Base-by-base conservation (phyloP, 2,113 vertebrate genomes). In the Spermophilus dauricus region DNA sequence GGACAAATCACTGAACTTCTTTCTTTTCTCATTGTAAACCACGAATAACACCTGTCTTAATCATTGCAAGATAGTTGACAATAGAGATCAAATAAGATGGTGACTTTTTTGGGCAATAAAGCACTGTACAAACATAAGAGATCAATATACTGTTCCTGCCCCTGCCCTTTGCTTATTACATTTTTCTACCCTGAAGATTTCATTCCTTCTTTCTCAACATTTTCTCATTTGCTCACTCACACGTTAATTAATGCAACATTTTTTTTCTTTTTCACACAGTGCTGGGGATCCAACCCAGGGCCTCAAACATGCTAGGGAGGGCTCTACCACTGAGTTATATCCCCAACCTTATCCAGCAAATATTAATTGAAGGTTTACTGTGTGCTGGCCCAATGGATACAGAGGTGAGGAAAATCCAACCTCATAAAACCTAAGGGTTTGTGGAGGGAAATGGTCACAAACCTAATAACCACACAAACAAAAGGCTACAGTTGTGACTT, bases 181-280 rank as follows among this genome's bases (percentile, higher is more conserved):
- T 56, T 75, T 90, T 30, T 5, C 5, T 1, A 30, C 22, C 32
- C 48, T 24, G 17, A 48, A n/a, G 48, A 34, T 34, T 10, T 67
- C 69, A 32, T 63, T 39, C 24, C 61, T 4, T 53, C 80, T 65
- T 89, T 76, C 32, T 75, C 34, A 48, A 48, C 20, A 58, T 63
- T 92, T 24, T 42, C n/a, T 65, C 24, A 80, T 45, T 70, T 61
- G 73, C 32, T 78, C 67, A 87, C 5, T 67, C 67, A 32, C 20
- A 45, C 2, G 24, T 51, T 86, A 75, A 91, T 58, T 73, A 94
- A 96, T 73, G 48, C 82, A 96, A 88, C 45, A 89, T 86, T 34
- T 69, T 34, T 22, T 58, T 58, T 58, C 20, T 63, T 26, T 34
- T 34, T 69, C 17, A 69, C 16, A 81, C 28, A 84, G 26, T 83